Conservation (phyloP, 2,113 vertebrate species). For the Albula glossodonta region DNA sequence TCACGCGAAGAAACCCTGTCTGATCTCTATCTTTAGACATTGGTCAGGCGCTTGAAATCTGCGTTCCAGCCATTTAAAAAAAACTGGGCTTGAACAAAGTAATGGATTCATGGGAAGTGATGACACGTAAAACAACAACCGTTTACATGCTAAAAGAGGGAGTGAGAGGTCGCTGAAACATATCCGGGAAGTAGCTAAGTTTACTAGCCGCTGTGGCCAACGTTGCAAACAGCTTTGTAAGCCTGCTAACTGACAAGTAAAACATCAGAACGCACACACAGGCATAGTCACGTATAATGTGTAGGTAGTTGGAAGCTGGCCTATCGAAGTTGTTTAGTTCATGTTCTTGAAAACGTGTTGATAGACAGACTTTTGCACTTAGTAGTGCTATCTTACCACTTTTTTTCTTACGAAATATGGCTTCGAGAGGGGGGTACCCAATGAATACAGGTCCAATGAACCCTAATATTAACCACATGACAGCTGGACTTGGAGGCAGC, state of each 20-base stretch:
- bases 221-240: background rate
- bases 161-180: constrained; percentile 5
- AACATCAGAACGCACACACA: background rate
- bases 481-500: constrained; percentile 51
- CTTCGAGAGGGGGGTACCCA: constrained; percentile 64
- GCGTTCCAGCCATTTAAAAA: constrained; percentile 35
- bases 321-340: background rate
- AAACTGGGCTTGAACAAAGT: constrained; percentile 17
- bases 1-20: constrained; percentile 28
- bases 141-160: constrained; percentile 23
- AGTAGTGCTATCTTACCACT: constrained; percentile 36
- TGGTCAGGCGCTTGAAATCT: constrained; percentile 37
- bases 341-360: constrained; percentile 4
- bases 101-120: constrained; percentile 31
- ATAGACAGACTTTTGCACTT: background rate
- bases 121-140: constrained; percentile 34
- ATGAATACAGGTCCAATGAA: constrained; percentile 55
- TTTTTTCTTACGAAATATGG: constrained; percentile 49
- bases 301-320: background rate
- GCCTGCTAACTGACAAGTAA: background rate
- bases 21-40: constrained; percentile 39
- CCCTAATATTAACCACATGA: constrained; percentile 61
- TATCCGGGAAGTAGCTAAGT: constrained; percentile 4
- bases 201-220: background rate
- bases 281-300: no score